phyloP scores from a whole-genome alignment of 1,140 invertebrate species.

The Zaprionus tsacasi region DNA sequence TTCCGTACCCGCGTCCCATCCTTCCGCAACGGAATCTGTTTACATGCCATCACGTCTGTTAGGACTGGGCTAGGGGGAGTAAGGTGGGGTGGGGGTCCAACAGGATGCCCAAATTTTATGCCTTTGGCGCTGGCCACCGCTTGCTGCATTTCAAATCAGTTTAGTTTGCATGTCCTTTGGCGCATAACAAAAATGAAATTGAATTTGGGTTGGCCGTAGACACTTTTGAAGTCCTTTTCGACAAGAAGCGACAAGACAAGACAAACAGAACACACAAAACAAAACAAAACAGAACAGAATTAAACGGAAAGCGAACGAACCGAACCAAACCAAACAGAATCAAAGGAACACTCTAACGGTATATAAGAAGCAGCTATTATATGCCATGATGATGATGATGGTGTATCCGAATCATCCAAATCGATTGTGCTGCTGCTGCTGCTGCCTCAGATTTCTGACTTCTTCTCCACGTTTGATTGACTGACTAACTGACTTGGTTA shows the following conservation, averaged over 20 bases:
- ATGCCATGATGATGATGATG: neutral
- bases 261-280: conserved; percentile 30
- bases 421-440: conserved; percentile 31
- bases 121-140: conserved; percentile 38
- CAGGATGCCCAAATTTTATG: conserved; percentile 52
- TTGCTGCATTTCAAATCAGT: conserved; percentile 78
- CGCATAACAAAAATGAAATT: conserved; percentile 67
- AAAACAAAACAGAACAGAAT: conserved; percentile 27
- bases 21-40: conserved; percentile 46
- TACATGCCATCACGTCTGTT: conserved; percentile 67
- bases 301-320: neutral
- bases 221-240: conserved; percentile 69
- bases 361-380: conserved; percentile 36
- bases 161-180: conserved; percentile 78
- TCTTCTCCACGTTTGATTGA: conserved; percentile 52
- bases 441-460: conserved; percentile 42
- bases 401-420: conserved; percentile 11
- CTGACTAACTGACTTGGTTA: conserved; percentile 49
- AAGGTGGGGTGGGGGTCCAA: neutral
- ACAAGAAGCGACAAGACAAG: conserved; percentile 20
- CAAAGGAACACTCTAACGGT: conserved; percentile 55
- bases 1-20: conserved; percentile 12
- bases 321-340: conserved; percentile 28
- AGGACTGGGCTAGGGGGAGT: neutral
- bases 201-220: conserved; percentile 68